These are phyloP conservation scores for Sterrhoptilus dennistouni DNA, from an alignment of 2,113 vertebrate species.

Conservation along the genomic window DNA sequence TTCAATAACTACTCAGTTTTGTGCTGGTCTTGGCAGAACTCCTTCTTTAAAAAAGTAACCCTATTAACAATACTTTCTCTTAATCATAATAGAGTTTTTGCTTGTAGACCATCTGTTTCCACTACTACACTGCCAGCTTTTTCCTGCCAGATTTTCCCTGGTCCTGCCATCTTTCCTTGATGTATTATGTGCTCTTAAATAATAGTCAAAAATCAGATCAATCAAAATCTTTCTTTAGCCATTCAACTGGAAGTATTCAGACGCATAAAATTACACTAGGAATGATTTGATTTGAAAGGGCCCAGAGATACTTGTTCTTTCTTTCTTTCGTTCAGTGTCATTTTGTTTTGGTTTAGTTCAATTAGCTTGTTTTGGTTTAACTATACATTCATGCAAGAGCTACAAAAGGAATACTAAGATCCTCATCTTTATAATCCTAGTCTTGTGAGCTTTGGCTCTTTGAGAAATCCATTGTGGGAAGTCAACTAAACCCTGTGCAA, in stretches of 20 bases:
- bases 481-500: accelerated
- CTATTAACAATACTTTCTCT: background rate
- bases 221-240: background rate
- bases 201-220: background rate
- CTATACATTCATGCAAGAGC: background rate
- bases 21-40: background rate
- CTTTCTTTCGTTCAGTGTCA: background rate
- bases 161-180: background rate
- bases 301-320: background rate
- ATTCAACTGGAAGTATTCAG: background rate
- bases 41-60: background rate
- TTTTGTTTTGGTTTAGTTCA: background rate
- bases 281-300: background rate
- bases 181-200: background rate
- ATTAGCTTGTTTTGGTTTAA: background rate
- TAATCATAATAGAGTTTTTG: constrained; percentile 5
- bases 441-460: background rate
- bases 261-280: background rate
- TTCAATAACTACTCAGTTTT: background rate
- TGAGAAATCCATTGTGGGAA: background rate
- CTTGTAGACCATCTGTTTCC: constrained; percentile 1
- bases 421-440: background rate
- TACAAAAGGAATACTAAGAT: background rate
- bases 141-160: background rate
- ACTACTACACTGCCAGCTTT: background rate